Percentiles rank a stretch among this genome's conserved stretches.
Evolutionary conservation across 2,888 invertebrate genomes (phyloP).

Genomic region (Argynnis bischoffii): DNA sequence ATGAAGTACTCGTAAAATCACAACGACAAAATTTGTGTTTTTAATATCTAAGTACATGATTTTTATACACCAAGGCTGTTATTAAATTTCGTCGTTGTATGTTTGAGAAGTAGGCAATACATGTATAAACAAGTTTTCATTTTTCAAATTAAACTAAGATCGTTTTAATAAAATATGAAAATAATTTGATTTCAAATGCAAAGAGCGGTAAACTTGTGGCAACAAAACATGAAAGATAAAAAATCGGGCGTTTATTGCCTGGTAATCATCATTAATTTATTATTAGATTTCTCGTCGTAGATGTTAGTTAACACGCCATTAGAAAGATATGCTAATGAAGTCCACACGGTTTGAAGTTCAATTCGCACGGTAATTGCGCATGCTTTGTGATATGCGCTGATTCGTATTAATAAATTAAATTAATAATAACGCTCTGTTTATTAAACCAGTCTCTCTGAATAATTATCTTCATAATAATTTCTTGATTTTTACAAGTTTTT

Average conservation of each 20-base stretch:
- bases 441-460: background rate
- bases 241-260: background rate
- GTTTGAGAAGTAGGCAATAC: no score
- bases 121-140: no score
- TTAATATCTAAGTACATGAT: no score
- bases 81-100: no score
- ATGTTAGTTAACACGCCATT: constrained; percentile 18
- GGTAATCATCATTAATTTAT: constrained; percentile 1
- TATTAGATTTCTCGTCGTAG: background rate
- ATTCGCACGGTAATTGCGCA: constrained; percentile 37
- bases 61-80: no score
- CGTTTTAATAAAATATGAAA: background rate
- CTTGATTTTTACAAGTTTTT: no score
- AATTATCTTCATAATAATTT: background rate
- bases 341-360: constrained; percentile 20
- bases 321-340: constrained; percentile 19
- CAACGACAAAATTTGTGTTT: no score
- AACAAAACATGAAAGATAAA: background rate
- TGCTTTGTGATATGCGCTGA: constrained; percentile 25
- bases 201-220: background rate
- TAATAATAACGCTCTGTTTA: constrained; percentile 15
- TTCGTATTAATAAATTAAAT: constrained; percentile 18
- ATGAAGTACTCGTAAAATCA: no score
- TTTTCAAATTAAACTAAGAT: background rate
- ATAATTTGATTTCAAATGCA: background rate